phyloP scores from a whole-genome alignment of 2,113 vertebrate species.

The Neotragus pygmaeus region DNA sequence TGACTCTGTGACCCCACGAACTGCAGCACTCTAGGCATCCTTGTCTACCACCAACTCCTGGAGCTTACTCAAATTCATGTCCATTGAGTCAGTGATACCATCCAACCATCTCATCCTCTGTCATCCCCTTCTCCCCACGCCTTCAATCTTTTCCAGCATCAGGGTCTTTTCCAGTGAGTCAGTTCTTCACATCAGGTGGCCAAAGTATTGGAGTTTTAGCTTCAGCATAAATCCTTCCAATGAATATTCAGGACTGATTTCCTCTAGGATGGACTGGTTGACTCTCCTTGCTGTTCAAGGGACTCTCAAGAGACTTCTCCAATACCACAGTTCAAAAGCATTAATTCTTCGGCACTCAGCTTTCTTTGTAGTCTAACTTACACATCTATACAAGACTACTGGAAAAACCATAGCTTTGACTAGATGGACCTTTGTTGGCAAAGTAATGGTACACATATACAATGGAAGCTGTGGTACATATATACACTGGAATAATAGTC shows the following conservation, averaged over 20 bases:
- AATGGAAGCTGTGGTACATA: background rate
- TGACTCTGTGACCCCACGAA: background rate
- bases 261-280: background rate
- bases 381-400: background rate
- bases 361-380: background rate
- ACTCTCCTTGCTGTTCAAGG: background rate
- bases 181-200: background rate
- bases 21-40: background rate
- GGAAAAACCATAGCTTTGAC: background rate
- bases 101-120: background rate
- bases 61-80: background rate
- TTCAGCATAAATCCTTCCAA: background rate
- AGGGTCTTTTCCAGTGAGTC: background rate
- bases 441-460: background rate
- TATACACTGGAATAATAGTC: background rate
- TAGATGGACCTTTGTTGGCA: background rate
- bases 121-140: fast-evolving
- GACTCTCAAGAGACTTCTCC: background rate
- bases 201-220: background rate
- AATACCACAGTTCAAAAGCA: background rate
- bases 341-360: background rate
- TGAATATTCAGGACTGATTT: background rate
- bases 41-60: background rate
- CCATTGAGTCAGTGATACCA: background rate
- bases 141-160: background rate